phyloP scores from a whole-genome alignment of 1,140 invertebrate species.

The Monochamus saltuarius region DNA sequence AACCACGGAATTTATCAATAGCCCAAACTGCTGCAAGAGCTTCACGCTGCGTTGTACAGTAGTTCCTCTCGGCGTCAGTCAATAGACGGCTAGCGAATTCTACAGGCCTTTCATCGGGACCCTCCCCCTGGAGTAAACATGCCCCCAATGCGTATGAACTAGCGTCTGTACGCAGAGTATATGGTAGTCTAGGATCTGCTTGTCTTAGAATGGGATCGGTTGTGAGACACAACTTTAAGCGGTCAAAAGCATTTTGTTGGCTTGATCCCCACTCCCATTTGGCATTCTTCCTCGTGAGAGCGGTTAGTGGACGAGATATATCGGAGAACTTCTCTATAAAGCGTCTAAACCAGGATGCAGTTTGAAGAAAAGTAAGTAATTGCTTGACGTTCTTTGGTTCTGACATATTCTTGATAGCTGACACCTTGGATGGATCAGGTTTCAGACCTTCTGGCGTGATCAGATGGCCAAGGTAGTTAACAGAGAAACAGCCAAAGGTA shows the following conservation, averaged over 20 bases:
- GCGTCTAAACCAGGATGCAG: constrained; percentile 47
- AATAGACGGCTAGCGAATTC: constrained; percentile 30
- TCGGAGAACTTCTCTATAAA: constrained; percentile 49
- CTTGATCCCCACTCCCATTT: constrained; percentile 40
- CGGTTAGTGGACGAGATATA: constrained; percentile 46
- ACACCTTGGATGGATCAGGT: too few relatives aligned
- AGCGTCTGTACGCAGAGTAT: constrained; percentile 9
- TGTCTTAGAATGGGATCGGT: neutral
- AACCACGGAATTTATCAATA: constrained; percentile 43
- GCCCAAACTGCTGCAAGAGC: constrained; percentile 48
- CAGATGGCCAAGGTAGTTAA: too few relatives aligned
- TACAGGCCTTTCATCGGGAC: neutral
- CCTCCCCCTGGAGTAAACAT: constrained; percentile 44
- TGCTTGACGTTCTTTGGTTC: constrained; percentile 39
- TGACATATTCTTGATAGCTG: constrained; percentile 37
- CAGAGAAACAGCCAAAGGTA: too few relatives aligned
- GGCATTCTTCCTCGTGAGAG: constrained; percentile 42
- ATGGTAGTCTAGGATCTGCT: too few relatives aligned
- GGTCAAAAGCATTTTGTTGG: constrained; percentile 17
- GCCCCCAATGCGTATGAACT: constrained; percentile 47
- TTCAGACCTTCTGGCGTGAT: too few relatives aligned
- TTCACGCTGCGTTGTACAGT: constrained; percentile 48
- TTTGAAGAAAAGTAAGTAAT: constrained; percentile 42
- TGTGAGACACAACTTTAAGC: neutral
- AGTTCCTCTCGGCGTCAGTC: constrained; percentile 45